Conservation (phyloP, 2,113 vertebrate genomes). For the Zosterops lateralis region DNA sequence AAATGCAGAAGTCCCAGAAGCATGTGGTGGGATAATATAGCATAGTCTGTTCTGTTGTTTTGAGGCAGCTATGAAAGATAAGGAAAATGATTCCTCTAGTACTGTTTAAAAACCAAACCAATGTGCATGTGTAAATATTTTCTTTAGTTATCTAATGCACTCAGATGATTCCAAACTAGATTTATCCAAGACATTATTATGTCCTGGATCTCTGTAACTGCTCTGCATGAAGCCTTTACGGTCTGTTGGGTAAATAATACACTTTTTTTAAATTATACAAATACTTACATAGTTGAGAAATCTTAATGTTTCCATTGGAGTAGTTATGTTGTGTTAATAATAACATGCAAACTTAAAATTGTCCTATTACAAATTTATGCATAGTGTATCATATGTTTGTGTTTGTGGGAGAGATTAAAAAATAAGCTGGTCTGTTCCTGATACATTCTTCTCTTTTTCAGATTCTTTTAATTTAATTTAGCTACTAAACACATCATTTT, state of each 20-base stretch:
- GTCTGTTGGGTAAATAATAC: slow-evolving; percentile 33
- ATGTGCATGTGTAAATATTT: neutral
- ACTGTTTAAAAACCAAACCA: neutral
- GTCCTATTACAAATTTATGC: neutral
- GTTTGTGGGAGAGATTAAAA: neutral
- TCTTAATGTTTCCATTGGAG: neutral
- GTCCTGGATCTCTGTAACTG: slow-evolving; percentile 13
- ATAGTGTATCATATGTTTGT: neutral
- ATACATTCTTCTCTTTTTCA: neutral
- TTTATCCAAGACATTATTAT: slow-evolving; percentile 6
- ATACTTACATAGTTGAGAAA: neutral
- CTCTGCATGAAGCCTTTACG: slow-evolving; percentile 48
- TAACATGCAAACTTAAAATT: slow-evolving; percentile 15
- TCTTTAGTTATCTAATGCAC: neutral
- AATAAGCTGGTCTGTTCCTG: neutral
- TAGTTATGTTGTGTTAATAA: slow-evolving; percentile 18
- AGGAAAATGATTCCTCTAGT: neutral
- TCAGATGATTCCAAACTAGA: neutral
- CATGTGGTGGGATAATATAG: neutral
- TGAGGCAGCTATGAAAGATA: neutral
- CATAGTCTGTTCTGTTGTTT: neutral
- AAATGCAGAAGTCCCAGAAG: neutral
- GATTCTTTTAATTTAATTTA: neutral
- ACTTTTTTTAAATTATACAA: slow-evolving; percentile 2
- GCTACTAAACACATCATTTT: neutral